These are phyloP conservation scores for Tursiops truncatus DNA, from an alignment of 2,113 vertebrate species.

Conservation along the genomic window DNA sequence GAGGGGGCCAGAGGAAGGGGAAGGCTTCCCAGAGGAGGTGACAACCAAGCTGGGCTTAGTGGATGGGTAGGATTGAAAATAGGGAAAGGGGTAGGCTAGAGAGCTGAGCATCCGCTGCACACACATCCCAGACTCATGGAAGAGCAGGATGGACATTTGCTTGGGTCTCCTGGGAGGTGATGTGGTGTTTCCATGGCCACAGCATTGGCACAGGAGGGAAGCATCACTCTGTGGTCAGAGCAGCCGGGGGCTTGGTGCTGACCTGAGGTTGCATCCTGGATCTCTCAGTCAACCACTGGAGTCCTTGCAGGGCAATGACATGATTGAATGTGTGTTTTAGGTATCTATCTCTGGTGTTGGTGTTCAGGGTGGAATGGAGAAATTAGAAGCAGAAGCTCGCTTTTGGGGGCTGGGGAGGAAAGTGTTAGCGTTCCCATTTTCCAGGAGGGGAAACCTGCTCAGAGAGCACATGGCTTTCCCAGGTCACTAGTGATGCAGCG, in stretches of 20 bases:
- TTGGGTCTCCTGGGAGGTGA: not conserved
- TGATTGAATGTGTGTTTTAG: not conserved
- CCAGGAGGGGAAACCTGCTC: not conserved
- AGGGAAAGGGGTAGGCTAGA: not conserved
- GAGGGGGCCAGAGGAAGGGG: not conserved
- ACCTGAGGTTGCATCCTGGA: not conserved
- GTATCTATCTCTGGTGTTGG: not conserved
- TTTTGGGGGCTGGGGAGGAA: not conserved
- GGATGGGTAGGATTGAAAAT: not conserved
- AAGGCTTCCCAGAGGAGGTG: not conserved
- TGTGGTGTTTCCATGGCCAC: fast-evolving
- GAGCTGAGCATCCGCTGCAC: not conserved
- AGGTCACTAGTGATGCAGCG: not conserved
- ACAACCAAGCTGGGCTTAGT: not conserved
- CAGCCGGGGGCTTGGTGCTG: not conserved
- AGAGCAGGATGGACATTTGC: not conserved
- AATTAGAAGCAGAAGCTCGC: not conserved
- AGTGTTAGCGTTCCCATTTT: not conserved
- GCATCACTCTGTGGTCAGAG: not conserved
- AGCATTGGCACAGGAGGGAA: fast-evolving
- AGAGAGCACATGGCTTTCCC: too few species aligned
- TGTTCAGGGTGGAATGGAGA: not conserved
- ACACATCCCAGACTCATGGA: too few species aligned
- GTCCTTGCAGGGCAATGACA: not conserved
- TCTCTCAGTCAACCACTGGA: not conserved